These are phyloP conservation scores for Leptobrachium leishanense DNA, from an alignment of 2,113 vertebrate species.

Conservation along the genomic window DNA sequence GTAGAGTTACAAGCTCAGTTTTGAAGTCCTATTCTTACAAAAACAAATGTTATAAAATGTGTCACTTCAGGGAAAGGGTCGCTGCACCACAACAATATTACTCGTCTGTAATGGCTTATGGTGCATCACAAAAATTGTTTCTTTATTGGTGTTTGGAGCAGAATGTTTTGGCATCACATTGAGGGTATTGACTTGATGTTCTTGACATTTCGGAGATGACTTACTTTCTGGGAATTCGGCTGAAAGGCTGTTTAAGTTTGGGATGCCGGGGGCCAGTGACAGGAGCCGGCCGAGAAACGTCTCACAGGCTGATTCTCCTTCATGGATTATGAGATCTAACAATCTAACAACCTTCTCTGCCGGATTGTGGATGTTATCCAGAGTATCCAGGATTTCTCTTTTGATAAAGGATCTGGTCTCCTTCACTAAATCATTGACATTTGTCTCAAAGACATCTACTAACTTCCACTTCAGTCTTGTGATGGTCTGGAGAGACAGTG, in stretches of 20 bases:
- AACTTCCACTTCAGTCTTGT: neutral
- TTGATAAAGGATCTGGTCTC: neutral
- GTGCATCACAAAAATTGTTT: too few relatives aligned
- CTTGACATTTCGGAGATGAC: neutral
- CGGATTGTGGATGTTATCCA: neutral
- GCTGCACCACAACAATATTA: too few relatives aligned
- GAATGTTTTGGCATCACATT: too few relatives aligned
- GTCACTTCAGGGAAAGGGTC: too few relatives aligned
- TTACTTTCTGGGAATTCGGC: neutral
- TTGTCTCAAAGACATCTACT: neutral
- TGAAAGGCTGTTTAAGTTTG: neutral
- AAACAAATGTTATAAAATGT: too few relatives aligned
- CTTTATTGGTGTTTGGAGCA: too few relatives aligned
- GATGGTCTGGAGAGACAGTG: neutral
- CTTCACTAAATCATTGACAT: neutral
- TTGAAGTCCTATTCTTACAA: too few relatives aligned
- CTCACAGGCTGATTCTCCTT: constrained; percentile 7
- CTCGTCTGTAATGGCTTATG: too few relatives aligned
- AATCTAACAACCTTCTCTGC: neutral
- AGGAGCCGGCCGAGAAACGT: constrained; percentile 21
- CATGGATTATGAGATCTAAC: neutral
- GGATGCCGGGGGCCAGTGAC: constrained; percentile 3
- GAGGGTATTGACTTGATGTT: too few relatives aligned
- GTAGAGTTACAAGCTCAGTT: too few relatives aligned
- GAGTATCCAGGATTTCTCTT: too few relatives aligned